Conservation (phyloP, 2,888 invertebrate genomes). For the Apodemia mormo region DNA sequence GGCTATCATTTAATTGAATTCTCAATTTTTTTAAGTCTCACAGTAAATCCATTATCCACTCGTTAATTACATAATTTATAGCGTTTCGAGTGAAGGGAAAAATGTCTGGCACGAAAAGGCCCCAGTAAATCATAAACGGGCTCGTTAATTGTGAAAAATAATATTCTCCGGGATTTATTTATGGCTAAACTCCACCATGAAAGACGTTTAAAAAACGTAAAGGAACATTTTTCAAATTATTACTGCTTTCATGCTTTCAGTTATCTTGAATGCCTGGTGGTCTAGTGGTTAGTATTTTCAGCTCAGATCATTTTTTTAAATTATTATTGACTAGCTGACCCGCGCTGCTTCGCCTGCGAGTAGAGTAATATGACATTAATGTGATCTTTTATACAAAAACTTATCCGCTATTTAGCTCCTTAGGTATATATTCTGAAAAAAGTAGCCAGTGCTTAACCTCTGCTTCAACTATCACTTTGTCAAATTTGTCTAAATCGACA, state of each 20-base stretch:
- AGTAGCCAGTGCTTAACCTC: no score
- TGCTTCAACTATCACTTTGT: no score
- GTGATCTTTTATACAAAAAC: no score
- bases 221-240: not conserved
- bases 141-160: conserved; percentile 69
- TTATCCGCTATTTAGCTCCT: no score
- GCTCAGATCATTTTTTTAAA: not conserved
- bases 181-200: conserved; percentile 48
- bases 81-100: conserved; percentile 50
- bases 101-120: conserved; percentile 49
- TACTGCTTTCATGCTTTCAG: not conserved
- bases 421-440: no score
- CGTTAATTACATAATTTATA: conserved; percentile 66
- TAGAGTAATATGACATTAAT: no score
- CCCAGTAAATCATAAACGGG: conserved; percentile 58
- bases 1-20: not conserved
- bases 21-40: not conserved
- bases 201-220: not conserved
- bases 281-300: not conserved
- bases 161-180: conserved; percentile 50
- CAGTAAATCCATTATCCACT: conserved; percentile 25
- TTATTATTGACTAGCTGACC: no score
- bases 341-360: no score
- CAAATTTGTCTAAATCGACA: no score
- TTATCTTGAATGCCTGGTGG: not conserved